Evolutionary conservation across 2,797 vertebrate species (phyloP).

Genomic region (Acanthurus lineatus): DNA sequence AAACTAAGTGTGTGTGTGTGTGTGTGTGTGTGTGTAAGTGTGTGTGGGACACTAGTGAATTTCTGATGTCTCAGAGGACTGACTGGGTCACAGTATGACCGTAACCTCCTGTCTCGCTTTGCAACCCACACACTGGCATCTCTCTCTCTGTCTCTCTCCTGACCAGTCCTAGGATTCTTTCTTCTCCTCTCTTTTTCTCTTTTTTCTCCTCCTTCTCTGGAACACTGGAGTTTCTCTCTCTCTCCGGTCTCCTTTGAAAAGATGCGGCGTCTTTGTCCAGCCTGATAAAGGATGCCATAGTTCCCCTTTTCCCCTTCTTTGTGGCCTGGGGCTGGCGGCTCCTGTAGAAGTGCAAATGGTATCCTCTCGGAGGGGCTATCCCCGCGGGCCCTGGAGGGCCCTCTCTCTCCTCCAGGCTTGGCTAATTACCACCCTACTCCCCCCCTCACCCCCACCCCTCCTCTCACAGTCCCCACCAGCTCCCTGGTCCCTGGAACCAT

Average conservation of each 20-base stretch:
- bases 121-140: constrained; percentile 84
- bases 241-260: constrained; percentile 86
- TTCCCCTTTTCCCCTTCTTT: constrained; percentile 86
- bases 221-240: constrained; percentile 83
- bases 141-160: constrained; percentile 75
- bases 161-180: constrained; percentile 82
- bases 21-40: constrained; percentile 39
- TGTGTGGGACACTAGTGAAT: constrained; percentile 68
- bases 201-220: constrained; percentile 72
- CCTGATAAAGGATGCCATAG: constrained; percentile 87
- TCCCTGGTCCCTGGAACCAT: constrained; percentile 77
- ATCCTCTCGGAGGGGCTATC: constrained; percentile 86
- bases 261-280: constrained; percentile 87
- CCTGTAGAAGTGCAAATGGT: constrained; percentile 89
- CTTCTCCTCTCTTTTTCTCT: constrained; percentile 69
- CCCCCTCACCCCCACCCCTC: constrained; percentile 14
- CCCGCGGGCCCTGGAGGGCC: constrained; percentile 78
- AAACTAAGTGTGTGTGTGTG: constrained; percentile 47
- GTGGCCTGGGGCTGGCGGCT: constrained; percentile 84
- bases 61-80: constrained; percentile 77
- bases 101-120: constrained; percentile 80
- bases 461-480: constrained; percentile 50
- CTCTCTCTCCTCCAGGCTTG: constrained; percentile 84
- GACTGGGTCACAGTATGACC: constrained; percentile 75
- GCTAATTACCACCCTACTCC: constrained; percentile 82